Evolutionary conservation across 2,797 vertebrate species (phyloP).

Genomic region (Poecilia wingei): DNA sequence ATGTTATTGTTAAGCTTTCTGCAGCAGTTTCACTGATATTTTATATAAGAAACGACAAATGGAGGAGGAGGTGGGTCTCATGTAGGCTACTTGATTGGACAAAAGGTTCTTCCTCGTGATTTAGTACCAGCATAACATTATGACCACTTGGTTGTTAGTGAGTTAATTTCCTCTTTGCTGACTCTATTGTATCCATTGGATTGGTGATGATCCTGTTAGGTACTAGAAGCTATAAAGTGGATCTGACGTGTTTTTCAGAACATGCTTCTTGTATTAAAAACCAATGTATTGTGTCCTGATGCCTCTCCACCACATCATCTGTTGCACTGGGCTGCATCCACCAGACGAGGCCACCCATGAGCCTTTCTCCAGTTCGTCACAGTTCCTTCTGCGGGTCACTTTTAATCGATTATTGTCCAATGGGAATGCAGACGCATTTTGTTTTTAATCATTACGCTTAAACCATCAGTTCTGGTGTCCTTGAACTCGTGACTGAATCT

Average conservation of each 20-base stretch:
- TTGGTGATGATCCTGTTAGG: not conserved
- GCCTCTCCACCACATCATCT: not conserved
- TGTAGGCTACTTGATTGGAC: slow-evolving; percentile 65
- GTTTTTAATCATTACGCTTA: not conserved
- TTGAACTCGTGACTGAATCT: not conserved
- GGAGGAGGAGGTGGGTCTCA: slow-evolving; percentile 39
- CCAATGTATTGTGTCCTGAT: not conserved
- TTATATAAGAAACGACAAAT: not conserved
- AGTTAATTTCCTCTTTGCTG: not conserved
- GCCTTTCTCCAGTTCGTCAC: not conserved
- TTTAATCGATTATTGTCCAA: not conserved
- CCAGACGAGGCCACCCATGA: not conserved
- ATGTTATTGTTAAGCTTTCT: not conserved
- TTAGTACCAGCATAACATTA: not conserved
- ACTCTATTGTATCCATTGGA: not conserved
- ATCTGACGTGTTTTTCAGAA: not conserved
- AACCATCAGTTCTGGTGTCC: not conserved
- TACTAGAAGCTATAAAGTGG: not conserved
- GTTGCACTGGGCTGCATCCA: not conserved
- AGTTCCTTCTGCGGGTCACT: not conserved
- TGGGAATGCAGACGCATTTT: not conserved
- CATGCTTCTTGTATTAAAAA: not conserved
- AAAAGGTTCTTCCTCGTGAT: not conserved
- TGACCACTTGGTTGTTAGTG: not conserved
- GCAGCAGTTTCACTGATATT: not conserved